These are phyloP conservation scores for Tiliacea citrago DNA, from an alignment of 2,888 invertebrate species.

Conservation along the genomic window DNA sequence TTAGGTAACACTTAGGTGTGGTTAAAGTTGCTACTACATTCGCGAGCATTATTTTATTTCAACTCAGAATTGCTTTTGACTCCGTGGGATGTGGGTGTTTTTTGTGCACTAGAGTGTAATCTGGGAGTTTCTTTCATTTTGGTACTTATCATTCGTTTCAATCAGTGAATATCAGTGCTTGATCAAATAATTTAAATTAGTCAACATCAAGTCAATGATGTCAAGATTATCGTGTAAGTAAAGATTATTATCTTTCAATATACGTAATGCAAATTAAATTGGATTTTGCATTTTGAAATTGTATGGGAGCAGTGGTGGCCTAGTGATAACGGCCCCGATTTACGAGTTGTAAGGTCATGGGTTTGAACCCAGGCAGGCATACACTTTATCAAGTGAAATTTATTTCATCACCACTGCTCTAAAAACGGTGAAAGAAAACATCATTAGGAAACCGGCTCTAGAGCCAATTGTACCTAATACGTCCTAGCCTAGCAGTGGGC, in stretches of 20 bases:
- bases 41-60: constrained; percentile 1
- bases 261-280: too few relatives aligned
- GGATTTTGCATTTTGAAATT: background rate
- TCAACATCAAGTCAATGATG: background rate
- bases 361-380: background rate
- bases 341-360: background rate
- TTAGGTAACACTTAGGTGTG: constrained; percentile 20
- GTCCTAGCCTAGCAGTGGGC: background rate
- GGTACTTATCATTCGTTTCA: background rate
- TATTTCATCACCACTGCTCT: background rate
- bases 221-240: too few relatives aligned
- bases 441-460: background rate
- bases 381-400: background rate
- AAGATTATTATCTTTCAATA: background rate
- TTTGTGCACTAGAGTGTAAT: background rate
- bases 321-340: too few relatives aligned
- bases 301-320: too few relatives aligned
- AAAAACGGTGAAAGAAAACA: too few relatives aligned
- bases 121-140: background rate
- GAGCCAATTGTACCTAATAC: background rate
- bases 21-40: background rate
- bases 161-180: background rate
- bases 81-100: constrained; percentile 13
- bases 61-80: constrained; percentile 12
- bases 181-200: background rate